phyloP scores from a whole-genome alignment of 2,888 invertebrate species.

The Pheosia gnoma region DNA sequence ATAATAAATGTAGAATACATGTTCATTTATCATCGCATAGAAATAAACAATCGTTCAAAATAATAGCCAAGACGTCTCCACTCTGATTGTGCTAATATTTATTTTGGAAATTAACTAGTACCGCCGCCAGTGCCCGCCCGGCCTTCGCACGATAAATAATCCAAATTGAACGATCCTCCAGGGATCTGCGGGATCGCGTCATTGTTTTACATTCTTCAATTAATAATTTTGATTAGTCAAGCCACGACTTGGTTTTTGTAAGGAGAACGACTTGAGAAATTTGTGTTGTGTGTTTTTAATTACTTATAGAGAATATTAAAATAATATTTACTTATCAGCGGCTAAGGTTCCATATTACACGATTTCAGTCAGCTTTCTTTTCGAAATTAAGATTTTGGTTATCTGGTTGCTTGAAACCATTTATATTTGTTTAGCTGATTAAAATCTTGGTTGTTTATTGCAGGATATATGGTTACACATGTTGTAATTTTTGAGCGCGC shows the following conservation, averaged over 20 bases:
- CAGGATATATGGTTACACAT: too few species aligned
- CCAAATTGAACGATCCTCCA: slow-evolving; percentile 72
- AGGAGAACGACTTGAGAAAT: slow-evolving; percentile 20
- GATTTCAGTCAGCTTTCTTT: too few species aligned
- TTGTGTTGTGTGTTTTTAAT: slow-evolving; percentile 6
- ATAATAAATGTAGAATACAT: background rate
- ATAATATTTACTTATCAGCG: too few species aligned
- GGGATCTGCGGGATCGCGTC: slow-evolving; percentile 38
- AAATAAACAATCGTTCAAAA: slow-evolving; percentile 38
- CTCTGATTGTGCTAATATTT: slow-evolving; percentile 80
- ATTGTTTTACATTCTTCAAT: slow-evolving; percentile 75
- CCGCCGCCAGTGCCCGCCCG: slow-evolving; percentile 60
- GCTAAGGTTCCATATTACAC: background rate
- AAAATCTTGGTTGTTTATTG: too few species aligned
- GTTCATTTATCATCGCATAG: slow-evolving; percentile 14
- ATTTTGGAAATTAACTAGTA: slow-evolving; percentile 80
- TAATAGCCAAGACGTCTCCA: slow-evolving; percentile 39
- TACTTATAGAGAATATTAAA: background rate
- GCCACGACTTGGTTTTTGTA: slow-evolving; percentile 24
- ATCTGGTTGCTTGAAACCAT: too few species aligned
- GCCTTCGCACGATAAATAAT: slow-evolving; percentile 72
- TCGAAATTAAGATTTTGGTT: too few species aligned
- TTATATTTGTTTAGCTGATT: too few species aligned
- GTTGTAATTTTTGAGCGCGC: too few species aligned
- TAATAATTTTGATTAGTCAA: slow-evolving; percentile 69